phyloP scores from a whole-genome alignment of 2,113 vertebrate genomes.

The Epinephelus fuscoguttatus region DNA sequence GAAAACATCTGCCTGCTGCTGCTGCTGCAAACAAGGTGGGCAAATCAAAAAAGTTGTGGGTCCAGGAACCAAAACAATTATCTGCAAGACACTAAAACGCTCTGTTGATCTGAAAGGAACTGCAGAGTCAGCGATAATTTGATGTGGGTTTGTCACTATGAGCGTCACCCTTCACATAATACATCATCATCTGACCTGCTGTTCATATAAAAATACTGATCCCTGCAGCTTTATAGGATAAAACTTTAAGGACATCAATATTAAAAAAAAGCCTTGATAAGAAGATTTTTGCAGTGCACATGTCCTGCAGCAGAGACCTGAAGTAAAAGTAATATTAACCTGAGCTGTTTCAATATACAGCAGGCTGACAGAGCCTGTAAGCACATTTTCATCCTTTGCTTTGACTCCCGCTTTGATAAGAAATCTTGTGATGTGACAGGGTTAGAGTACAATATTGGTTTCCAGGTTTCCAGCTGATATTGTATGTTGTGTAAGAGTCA shows the following conservation, averaged over 20 bases:
- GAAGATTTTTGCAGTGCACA: neutral
- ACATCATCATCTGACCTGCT: no score
- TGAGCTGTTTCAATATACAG: conserved; percentile 11
- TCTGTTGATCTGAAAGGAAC: no score
- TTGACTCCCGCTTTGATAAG: conserved; percentile 37
- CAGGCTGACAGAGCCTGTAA: neutral
- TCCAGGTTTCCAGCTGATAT: neutral
- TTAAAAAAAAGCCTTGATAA: neutral
- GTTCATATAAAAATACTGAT: no score
- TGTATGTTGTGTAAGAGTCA: conserved; percentile 22
- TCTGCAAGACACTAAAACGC: no score
- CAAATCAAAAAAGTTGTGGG: no score
- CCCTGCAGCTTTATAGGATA: no score
- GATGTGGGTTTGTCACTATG: no score
- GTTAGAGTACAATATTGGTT: conserved; percentile 24
- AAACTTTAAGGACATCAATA: neutral
- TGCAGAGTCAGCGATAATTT: no score
- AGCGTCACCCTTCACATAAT: no score
- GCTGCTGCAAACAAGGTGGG: no score
- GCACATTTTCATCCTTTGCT: conserved; percentile 1
- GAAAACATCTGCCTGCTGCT: no score
- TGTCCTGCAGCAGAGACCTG: neutral
- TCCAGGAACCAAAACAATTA: no score
- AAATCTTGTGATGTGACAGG: neutral
- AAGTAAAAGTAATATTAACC: conserved; percentile 1